Base-by-base conservation (phyloP, 2,888 invertebrate species). In the Scaptomyza caliginosa region DNA sequence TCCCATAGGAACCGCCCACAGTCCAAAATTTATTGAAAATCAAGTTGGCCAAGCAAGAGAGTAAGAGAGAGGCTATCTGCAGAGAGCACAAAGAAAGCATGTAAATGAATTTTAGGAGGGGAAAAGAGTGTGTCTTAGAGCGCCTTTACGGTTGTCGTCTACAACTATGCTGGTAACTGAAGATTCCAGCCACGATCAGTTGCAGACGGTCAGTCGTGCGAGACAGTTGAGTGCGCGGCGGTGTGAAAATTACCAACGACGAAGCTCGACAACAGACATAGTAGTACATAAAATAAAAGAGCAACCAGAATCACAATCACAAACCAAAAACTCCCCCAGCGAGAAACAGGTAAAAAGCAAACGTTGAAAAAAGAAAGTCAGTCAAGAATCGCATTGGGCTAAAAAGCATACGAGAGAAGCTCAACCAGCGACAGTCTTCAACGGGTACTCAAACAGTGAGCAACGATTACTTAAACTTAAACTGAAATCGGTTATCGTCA, bases 121-220 rank as follows among this genome's bases (percentile, higher is more conserved):
- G 30, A n/a, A 16, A 26, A 30, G 30, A 40, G 39, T 7, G 56
- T 38, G 30, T n/a, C 2, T 13, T 16, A 8, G 50, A 45, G 39
- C n/a, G 56, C 34, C 36, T 56, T 59, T 19, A 62, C 51, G 39
- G 62, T 3, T 40, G 60, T 54, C 39, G 66, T 58, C 54, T 74
- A 73, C 77, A 88, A 80, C 84, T 88, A 70, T 88, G 89, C 75
- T 90, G 89, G 90, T 90, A 87, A 90, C 86, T 87, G 65, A 77
- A 88, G 87, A 74, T 66, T 69, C 49, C 68, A 74, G 74, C 67
- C 68, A 77, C 75, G 90, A 90, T 89, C 89, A 89, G 89, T 89
- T 89, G 89, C 85, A 89, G 89, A 88, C 87, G 86, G 81, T 88
- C 74, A 88, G 89, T 88, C 89, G 89, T 82, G 84, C 83, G 79